Evolutionary conservation across 2,888 invertebrate species (phyloP).

Genomic region (Notodonta ziczac): DNA sequence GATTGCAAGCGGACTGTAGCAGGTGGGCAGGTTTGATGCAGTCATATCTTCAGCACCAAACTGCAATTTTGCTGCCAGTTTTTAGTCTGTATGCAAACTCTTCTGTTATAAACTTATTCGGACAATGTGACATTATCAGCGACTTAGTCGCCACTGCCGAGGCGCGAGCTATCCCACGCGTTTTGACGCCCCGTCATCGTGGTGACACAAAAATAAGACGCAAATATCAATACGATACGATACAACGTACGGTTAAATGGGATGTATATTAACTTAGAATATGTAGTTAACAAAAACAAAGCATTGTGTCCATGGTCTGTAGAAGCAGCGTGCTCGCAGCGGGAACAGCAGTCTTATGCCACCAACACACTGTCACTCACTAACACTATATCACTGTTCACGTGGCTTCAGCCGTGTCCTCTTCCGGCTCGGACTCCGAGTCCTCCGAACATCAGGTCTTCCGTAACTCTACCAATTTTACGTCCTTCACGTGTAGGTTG

Average conservation of each 20-base stretch:
- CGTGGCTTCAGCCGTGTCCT: constrained; percentile 20
- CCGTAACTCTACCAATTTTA: constrained; percentile 89
- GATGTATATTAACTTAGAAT: background rate
- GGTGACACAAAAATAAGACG: background rate
- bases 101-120: too few relatives aligned
- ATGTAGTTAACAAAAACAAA: background rate
- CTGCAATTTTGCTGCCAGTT: too few relatives aligned
- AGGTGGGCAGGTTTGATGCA: too few relatives aligned
- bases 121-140: too few relatives aligned
- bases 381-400: constrained; percentile 42
- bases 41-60: too few relatives aligned
- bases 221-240: background rate
- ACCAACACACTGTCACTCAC: constrained; percentile 51
- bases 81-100: too few relatives aligned
- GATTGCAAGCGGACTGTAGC: too few relatives aligned
- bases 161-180: too few relatives aligned
- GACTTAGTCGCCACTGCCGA: too few relatives aligned
- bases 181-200: background rate
- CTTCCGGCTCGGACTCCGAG: constrained; percentile 12
- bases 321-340: constrained; percentile 6
- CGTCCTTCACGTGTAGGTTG: constrained; percentile 91
- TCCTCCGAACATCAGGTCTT: constrained; percentile 71
- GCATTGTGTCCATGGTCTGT: background rate
- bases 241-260: background rate
- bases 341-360: constrained; percentile 26